Evolutionary conservation across 2,888 invertebrate genomes (phyloP).

Genomic region (Pristionchus exspectatus): DNA sequence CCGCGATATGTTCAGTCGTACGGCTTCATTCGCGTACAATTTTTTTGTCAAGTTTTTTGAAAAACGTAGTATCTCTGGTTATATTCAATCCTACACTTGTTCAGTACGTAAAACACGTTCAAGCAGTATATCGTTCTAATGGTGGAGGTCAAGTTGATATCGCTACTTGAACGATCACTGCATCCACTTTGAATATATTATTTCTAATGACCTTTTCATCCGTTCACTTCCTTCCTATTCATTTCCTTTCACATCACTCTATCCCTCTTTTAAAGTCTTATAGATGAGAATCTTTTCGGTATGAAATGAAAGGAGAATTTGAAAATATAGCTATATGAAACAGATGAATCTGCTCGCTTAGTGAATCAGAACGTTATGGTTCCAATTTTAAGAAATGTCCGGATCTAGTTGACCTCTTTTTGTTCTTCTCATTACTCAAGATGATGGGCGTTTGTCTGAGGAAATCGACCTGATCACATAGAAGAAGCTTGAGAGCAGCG

Average conservation of each 20-base stretch:
- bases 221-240: neutral
- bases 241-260: neutral
- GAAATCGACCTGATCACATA: neutral
- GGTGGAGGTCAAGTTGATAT: conserved; percentile 9
- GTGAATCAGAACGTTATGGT: neutral
- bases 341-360: neutral
- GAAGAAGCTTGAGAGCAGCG: neutral
- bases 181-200: neutral
- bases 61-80: too few relatives aligned
- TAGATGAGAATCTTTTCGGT: neutral
- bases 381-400: neutral
- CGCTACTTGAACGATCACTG: neutral
- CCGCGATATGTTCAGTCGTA: too few relatives aligned
- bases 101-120: neutral
- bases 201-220: neutral
- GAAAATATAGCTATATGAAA: neutral
- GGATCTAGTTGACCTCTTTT: neutral
- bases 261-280: neutral
- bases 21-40: too few relatives aligned
- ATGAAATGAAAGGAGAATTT: too few relatives aligned
- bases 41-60: too few relatives aligned
- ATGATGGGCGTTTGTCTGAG: conserved; percentile 19
- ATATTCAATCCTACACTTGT: neutral
- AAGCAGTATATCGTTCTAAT: neutral
- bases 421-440: conserved; percentile 31